A percentile compares a stretch with the other conserved stretches of the same genome.
phyloP scores from a whole-genome alignment of 2,888 invertebrate genomes.

The Trypoxylon attenuatum region DNA sequence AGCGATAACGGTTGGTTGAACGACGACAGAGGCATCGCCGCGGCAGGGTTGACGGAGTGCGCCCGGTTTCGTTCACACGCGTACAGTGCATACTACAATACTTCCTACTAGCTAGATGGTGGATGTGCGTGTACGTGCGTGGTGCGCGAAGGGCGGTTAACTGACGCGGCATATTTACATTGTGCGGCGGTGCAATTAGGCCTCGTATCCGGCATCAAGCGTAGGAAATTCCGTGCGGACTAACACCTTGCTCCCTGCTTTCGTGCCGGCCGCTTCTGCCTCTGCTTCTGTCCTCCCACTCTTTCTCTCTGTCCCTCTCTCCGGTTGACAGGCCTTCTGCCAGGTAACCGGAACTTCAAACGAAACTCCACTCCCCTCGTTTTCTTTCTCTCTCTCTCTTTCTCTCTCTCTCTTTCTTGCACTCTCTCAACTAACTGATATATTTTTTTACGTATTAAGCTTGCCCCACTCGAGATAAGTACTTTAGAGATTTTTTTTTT shows the following conservation, averaged over 20 bases:
- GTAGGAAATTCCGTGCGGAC: slow-evolving; percentile 68
- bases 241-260: slow-evolving; percentile 59
- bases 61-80: slow-evolving; percentile 59
- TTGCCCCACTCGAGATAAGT: too few species aligned
- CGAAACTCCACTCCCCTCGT: slow-evolving; percentile 1
- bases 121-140: slow-evolving; percentile 29
- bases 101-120: too few species aligned
- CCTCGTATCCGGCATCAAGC: slow-evolving; percentile 69
- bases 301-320: neutral
- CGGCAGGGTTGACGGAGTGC: slow-evolving; percentile 61
- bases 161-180: slow-evolving; percentile 73
- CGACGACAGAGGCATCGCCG: slow-evolving; percentile 67
- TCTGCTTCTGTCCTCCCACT: slow-evolving; percentile 35
- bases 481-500: too few species aligned
- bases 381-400: too few species aligned
- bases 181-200: slow-evolving; percentile 71
- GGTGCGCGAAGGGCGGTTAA: slow-evolving; percentile 62
- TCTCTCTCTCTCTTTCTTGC: too few species aligned
- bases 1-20: slow-evolving; percentile 53
- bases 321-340: slow-evolving; percentile 27
- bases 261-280: slow-evolving; percentile 40
- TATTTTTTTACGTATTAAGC: too few species aligned
- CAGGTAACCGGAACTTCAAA: slow-evolving; percentile 29
- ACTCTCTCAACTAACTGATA: too few species aligned
- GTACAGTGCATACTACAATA: too few species aligned